Evolutionary conservation across 2,797 vertebrate species (phyloP).

Genomic region (Megaceryle alcyon): DNA sequence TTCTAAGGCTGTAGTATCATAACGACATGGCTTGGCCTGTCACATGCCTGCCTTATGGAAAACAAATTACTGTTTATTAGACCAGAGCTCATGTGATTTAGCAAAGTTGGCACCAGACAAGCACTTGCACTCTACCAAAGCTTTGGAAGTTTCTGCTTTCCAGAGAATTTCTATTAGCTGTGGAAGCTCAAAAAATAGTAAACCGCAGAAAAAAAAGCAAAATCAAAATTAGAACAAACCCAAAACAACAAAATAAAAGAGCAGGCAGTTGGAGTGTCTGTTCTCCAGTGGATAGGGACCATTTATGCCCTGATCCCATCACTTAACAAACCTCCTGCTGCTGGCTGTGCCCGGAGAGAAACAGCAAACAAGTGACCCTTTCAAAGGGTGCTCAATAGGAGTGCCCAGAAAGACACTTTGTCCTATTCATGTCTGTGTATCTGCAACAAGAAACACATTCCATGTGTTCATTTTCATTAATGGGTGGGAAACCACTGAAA

Average conservation of each 20-base stretch:
- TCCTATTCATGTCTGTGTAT: not conserved
- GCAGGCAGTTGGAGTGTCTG: not conserved
- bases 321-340: not conserved
- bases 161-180: not conserved
- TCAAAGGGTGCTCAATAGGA: not conserved
- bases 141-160: not conserved
- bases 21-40: not conserved
- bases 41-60: constrained; percentile 31
- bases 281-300: not conserved
- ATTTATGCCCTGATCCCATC: not conserved
- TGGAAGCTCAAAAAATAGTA: not conserved
- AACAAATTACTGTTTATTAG: constrained; percentile 55
- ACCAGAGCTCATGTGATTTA: not conserved
- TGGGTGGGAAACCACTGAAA: not conserved
- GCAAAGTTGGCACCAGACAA: not conserved
- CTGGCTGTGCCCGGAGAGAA: not conserved
- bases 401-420: constrained; percentile 3
- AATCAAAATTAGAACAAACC: fast-evolving
- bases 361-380: not conserved
- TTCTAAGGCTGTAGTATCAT: not conserved
- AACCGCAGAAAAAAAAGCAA: fast-evolving
- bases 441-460: not conserved
- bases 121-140: not conserved
- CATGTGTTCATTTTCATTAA: not conserved
- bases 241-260: not conserved